Percentiles rank a stretch among this genome's conserved stretches.
Evolutionary conservation across 2,797 vertebrate species (phyloP).

Genomic region (Parauchenoglanis ngamensis): DNA sequence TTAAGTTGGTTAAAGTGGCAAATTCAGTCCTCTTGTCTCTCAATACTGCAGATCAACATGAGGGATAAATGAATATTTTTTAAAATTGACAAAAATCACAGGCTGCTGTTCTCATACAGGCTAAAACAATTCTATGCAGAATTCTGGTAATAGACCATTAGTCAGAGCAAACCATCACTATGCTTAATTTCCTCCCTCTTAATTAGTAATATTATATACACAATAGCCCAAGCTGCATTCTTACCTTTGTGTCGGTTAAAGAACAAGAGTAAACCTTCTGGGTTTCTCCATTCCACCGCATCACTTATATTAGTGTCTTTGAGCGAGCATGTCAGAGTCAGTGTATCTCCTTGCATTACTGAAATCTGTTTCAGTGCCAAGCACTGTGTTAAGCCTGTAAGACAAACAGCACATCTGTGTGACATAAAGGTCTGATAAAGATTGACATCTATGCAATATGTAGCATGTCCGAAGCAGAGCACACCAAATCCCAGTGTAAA

Average conservation of each 20-base stretch:
- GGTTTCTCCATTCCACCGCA: slow-evolving; percentile 71
- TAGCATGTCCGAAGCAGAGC: neutral
- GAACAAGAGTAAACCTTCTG: slow-evolving; percentile 64
- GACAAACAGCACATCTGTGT: slow-evolving; percentile 12
- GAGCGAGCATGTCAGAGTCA: slow-evolving; percentile 65
- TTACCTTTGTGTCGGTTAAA: slow-evolving; percentile 64
- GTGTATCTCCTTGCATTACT: slow-evolving; percentile 64
- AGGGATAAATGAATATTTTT: neutral
- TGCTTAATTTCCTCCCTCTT: neutral
- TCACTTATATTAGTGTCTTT: neutral
- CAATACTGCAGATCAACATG: slow-evolving; percentile 57
- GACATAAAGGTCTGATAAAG: neutral
- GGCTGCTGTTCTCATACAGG: neutral
- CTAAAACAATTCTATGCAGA: neutral
- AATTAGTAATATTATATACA: neutral
- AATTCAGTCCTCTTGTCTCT: slow-evolving; percentile 65
- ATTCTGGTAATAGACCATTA: neutral
- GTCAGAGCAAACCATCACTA: neutral
- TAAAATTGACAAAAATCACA: neutral
- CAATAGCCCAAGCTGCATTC: neutral
- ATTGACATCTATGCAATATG: neutral
- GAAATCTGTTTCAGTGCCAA: slow-evolving; percentile 55
- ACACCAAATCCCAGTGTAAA: neutral
- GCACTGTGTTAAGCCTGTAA: slow-evolving; percentile 62
- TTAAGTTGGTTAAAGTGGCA: slow-evolving; percentile 51